A percentile compares a stretch with the other conserved stretches of the same genome.
phyloP scores from a whole-genome alignment of 2,113 vertebrate species.

The Halichoerus grypus region DNA sequence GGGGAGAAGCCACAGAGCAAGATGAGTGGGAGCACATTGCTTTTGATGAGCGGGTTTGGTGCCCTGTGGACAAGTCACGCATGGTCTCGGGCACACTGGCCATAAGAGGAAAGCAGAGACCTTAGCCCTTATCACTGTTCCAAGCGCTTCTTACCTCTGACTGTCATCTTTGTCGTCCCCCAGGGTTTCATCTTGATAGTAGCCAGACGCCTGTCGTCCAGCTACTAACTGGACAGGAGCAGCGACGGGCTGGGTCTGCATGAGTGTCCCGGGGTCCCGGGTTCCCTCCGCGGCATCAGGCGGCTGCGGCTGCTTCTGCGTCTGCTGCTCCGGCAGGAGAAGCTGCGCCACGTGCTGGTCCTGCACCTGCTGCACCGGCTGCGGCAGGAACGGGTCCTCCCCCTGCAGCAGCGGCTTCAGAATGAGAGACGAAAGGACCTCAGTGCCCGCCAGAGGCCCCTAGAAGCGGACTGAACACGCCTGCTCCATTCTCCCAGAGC shows the following conservation, averaged over 20 bases:
- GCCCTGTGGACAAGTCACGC: not conserved
- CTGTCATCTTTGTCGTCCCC: constrained; percentile 68
- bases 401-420: not conserved
- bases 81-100: not conserved
- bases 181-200: constrained; percentile 89
- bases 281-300: constrained; percentile 83
- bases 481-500: no score
- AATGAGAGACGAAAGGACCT: not conserved
- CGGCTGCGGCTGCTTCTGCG: constrained; percentile 76
- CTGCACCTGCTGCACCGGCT: not conserved
- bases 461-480: not conserved
- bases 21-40: not conserved
- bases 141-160: not conserved
- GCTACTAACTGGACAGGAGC: constrained; percentile 64
- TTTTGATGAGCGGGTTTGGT: not conserved
- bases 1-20: not conserved
- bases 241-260: constrained; percentile 85
- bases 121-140: not conserved
- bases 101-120: not conserved
- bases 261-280: constrained; percentile 89
- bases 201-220: constrained; percentile 85
- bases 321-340: not conserved
- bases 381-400: not conserved
- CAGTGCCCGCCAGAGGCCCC: not conserved
- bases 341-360: not conserved